Evolutionary conservation across 2,797 vertebrate genomes (phyloP).

Genomic region (Melopsittacus undulatus): DNA sequence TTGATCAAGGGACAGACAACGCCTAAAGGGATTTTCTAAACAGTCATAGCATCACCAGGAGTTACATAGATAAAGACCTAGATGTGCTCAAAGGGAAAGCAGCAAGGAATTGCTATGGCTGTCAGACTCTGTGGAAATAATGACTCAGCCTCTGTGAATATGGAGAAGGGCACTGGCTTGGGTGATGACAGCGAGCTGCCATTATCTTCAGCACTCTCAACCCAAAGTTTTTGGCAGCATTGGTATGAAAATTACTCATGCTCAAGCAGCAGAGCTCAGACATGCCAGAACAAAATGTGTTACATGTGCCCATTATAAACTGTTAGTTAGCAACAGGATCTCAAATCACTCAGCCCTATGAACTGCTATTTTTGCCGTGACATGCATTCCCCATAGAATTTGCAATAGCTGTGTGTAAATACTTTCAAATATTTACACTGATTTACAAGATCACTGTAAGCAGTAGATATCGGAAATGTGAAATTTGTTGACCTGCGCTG

Average conservation of each 20-base stretch:
- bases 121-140: background rate
- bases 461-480: background rate
- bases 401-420: background rate
- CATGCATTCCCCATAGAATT: background rate
- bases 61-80: background rate
- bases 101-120: background rate
- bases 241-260: background rate
- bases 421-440: background rate
- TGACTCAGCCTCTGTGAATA: background rate
- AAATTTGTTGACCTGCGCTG: background rate
- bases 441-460: background rate
- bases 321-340: background rate
- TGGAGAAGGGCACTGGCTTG: fast-evolving
- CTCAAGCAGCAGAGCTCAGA: background rate
- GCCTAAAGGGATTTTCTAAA: background rate
- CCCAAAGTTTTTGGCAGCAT: background rate
- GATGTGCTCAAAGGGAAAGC: background rate
- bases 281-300: background rate
- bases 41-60: background rate
- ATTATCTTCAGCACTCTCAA: background rate
- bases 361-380: background rate
- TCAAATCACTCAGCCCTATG: background rate
- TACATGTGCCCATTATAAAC: background rate
- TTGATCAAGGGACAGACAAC: background rate
- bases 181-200: background rate